Percentiles rank a stretch among this genome's conserved stretches.
Conservation (phyloP, 2,113 vertebrate genomes). For the Ariopsis seemanni region DNA sequence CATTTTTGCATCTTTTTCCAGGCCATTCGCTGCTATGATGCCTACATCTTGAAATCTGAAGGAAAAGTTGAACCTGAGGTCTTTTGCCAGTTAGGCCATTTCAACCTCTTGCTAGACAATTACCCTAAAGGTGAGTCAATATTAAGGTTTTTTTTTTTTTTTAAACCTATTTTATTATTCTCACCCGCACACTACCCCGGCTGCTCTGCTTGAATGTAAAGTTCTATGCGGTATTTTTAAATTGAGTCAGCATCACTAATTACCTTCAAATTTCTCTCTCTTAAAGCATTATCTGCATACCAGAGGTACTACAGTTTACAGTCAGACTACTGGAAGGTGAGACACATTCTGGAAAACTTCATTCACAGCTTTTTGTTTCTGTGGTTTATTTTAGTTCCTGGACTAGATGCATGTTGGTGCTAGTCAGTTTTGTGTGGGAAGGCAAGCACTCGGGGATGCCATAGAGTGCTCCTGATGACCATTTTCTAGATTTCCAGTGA, state of each 20-base stretch:
- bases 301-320: constrained; percentile 99
- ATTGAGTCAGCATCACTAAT: constrained; percentile 4
- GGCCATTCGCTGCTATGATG: constrained; percentile 91
- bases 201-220: background rate
- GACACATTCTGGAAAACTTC: constrained; percentile 50
- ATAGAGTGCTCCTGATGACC: constrained; percentile 49
- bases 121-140: constrained; percentile 93
- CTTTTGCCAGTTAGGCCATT: constrained; percentile 99
- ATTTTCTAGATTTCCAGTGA: constrained; percentile 38
- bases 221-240: too few species aligned
- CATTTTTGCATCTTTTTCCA: background rate
- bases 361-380: constrained; percentile 22
- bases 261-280: constrained; percentile 29
- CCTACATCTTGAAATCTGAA: constrained; percentile 95
- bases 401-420: constrained; percentile 22
- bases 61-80: constrained; percentile 98
- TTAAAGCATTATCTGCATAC: constrained; percentile 98
- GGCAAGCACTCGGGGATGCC: constrained; percentile 6
- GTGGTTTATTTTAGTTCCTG: background rate
- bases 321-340: constrained; percentile 99
- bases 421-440: constrained; percentile 37
- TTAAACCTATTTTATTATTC: background rate
- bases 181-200: too few species aligned
- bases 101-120: constrained; percentile 98
- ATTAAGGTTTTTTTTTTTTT: background rate